Conservation (phyloP, 2,797 vertebrate genomes). For the Cetoscarus ocellatus region DNA sequence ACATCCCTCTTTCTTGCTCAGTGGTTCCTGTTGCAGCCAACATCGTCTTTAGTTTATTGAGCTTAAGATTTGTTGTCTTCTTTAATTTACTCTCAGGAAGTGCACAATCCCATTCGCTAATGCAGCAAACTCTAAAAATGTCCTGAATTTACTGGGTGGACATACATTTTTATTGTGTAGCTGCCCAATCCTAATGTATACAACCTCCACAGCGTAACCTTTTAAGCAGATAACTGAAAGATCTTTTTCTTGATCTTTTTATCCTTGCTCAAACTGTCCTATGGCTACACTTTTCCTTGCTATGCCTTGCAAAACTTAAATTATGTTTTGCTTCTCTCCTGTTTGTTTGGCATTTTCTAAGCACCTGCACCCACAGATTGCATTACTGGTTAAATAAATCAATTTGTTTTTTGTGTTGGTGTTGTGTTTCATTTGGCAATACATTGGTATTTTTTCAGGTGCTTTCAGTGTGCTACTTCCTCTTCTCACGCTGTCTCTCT, state of each 20-base stretch:
- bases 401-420: conserved; percentile 32
- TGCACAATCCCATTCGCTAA: too few relatives aligned
- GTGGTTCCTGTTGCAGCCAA: too few relatives aligned
- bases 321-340: conserved; percentile 29
- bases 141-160: too few relatives aligned
- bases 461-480: conserved; percentile 74
- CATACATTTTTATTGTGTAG: too few relatives aligned
- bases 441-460: conserved; percentile 43
- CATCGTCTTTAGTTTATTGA: too few relatives aligned
- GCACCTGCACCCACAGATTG: conserved; percentile 11
- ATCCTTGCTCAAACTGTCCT: conserved; percentile 30
- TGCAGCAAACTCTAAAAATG: too few relatives aligned
- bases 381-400: conserved; percentile 3
- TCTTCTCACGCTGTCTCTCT: conserved; percentile 75
- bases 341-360: conserved; percentile 33
- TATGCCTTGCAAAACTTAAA: conserved; percentile 9
- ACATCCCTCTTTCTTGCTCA: too few relatives aligned
- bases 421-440: conserved; percentile 27
- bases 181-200: too few relatives aligned
- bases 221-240: conserved; percentile 9
- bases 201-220: too few relatives aligned
- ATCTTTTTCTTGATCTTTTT: conserved; percentile 32
- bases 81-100: too few relatives aligned
- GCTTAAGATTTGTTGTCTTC: too few relatives aligned
- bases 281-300: background rate